Evolutionary conservation across 2,888 invertebrate genomes (phyloP), one percentile per base, ranked within the genome.

Genomic region (Stramonita haemastoma): DNA sequence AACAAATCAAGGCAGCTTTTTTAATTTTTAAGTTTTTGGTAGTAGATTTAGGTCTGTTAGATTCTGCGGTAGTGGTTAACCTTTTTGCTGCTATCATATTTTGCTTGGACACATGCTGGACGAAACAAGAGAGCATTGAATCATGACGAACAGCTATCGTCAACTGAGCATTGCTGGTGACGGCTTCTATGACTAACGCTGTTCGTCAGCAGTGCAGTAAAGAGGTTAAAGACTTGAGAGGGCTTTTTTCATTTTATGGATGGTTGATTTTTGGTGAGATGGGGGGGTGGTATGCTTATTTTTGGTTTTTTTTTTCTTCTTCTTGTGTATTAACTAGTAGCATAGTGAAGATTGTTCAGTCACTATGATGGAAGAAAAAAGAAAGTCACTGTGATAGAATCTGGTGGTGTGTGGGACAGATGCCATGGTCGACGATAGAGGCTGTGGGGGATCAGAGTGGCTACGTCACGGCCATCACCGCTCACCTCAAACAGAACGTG

Each of bases 391-490:
- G n/a, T 46, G 46, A 46, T 8, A 46, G 46, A 5, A 8, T 2
- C 8, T 46, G 46, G 46, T 46, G 46, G 4, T 22, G 15, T 34
- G 32, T 81, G 81, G 29, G 34, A 0, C 91, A 97, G 97, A 97
- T 98, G 93, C 98, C 98, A 89, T 99, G 99, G 99, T 97, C 98
- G 92, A 97, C 97, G 89, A 97, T 99, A 89, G 98, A 98, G 95
- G 97, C 97, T 66, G 99, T 99, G 0, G 99, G 99, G 26, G 99
- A 99, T 96, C 99, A 99, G 96, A 99, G 99, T 95, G 97, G 98
- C 0, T 99, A 99, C 96, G 98, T 99, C 26, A 98, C 98, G 0
- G 98, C 98, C 1, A 98, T 99, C 84, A 97, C 98, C 0, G 97
- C 97, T 92, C 98, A 99, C 94, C 97, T 99, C 32, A 98, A 98